phyloP scores from a whole-genome alignment of 2,888 invertebrate genomes.

The Choristoneura rosaceana region DNA sequence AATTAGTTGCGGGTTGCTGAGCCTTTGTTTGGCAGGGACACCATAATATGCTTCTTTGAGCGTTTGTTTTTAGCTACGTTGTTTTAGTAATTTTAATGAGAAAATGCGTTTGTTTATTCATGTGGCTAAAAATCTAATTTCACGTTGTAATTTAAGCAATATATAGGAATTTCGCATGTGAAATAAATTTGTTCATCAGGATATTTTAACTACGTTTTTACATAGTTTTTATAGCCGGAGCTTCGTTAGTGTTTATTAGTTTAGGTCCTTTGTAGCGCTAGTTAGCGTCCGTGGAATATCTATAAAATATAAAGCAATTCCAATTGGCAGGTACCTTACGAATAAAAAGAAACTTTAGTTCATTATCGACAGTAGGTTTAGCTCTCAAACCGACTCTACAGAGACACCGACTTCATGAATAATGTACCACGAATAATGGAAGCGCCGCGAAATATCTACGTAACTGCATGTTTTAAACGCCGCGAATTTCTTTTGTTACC shows the following conservation, averaged over 20 bases:
- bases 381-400: constrained; percentile 75
- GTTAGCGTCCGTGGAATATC: constrained; percentile 6
- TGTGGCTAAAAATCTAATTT: background rate
- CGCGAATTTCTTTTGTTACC: constrained; percentile 71
- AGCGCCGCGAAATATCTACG: constrained; percentile 71
- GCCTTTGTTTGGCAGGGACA: constrained; percentile 30
- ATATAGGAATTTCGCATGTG: background rate
- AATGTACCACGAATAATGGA: constrained; percentile 79
- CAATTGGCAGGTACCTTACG: constrained; percentile 38
- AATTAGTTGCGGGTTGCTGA: constrained; percentile 48
- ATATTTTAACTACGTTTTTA: constrained; percentile 3
- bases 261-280: constrained; percentile 43
- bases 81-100: background rate
- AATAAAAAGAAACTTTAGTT: constrained; percentile 72
- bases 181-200: constrained; percentile 4
- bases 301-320: constrained; percentile 32
- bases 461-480: constrained; percentile 74
- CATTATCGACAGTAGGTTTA: constrained; percentile 76
- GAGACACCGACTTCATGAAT: constrained; percentile 78
- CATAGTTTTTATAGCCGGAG: constrained; percentile 26
- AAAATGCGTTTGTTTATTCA: background rate
- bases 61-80: background rate
- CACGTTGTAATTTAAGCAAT: background rate
- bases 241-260: constrained; percentile 45
- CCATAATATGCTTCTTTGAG: background rate